Evolutionary conservation across 2,113 vertebrate species (phyloP), one percentile per base, ranked within the genome.

Genomic region (Mormyrus lacerda): DNA sequence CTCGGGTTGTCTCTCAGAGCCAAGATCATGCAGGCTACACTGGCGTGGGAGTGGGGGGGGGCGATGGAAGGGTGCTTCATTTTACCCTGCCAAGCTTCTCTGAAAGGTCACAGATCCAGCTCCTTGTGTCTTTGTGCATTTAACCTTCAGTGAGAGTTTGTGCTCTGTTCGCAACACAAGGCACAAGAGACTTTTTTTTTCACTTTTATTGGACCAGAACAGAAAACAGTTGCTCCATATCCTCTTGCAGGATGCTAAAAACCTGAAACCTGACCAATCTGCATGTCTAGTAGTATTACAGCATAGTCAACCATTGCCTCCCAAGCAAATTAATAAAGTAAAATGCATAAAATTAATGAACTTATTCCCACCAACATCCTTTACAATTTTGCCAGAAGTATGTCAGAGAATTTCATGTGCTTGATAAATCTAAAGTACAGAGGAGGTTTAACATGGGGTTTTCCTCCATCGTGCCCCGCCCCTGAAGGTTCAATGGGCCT

Each of bases 51-150:
- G 27, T 51, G 47, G 85, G 85, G 47, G 85, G 85, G 53, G 61
- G 61, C 9, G 2, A 65, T 65, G 61, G 47, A 27, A 31, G 50
- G 47, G 50, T 17, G 13, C 27, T 53, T 55, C 87, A 39, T 55
- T 53, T 87, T 39, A 39, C 55, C 24, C 87, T 42, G 87, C 55
- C 35, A 44, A 42, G 58, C 17, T 39, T 58, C 87, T 65, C 87
- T 44, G 24, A 42, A 65, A 44, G 51, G 87, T 45, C 87, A 87
- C 39, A 87, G 35, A 87, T 35, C 17, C 87, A 65, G 53, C 39
- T 87, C 21, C 87, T 44, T 39, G 53, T 87, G 21, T 42, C 87
- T 87, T 87, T 87, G 87, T 87, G 55, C 55, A 61, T 87, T 61
- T 87, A 61, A 61, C 86, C 86, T 61, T 42, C 39, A 61, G 31